Evolutionary conservation across 1,140 invertebrate genomes (phyloP), one percentile per base, ranked within the genome.

Genomic region (Doryteuthis pealeii): DNA sequence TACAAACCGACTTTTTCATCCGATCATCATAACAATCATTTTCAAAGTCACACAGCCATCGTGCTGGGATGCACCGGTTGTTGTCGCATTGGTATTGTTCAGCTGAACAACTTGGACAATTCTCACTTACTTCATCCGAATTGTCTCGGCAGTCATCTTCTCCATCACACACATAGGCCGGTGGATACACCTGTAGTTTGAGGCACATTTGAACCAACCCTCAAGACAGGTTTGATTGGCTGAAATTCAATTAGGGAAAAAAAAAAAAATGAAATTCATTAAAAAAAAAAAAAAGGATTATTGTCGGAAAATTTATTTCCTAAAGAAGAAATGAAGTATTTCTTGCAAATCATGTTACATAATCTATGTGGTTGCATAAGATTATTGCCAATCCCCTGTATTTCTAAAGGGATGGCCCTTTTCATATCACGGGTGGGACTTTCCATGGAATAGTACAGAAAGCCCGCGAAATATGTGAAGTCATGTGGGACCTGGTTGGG

Each of bases 91-190:
- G 93, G 87, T 96, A 98, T 79, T 98, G 96, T 54, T 94, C 95
- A 10, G 93, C 92, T 0, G 91, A 80, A 82, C 97, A 99, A 68
- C 92, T 91, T 0, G 95, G 95, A 87, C 97, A 98, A 35, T 83
- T 84, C 31, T 85, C 85, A 28, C 85, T 74, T 84, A 95, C 92
- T 88, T 99, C 98, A 87, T 99, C 98, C 82, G 96, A 95, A 84
- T 96, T 95, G 86, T 99, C 97, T 84, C 97, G 97, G 86, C 97
- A 99, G 87, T 99, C 97, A 84, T 98, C 95, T 83, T 97, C 95
- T 87, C 89, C 90, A 87, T 98, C 97, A 83, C 95, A 98, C 1
- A 96, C 92, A 93, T 94, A 96, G 94, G 95, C 82, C 95, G 93
- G 0, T 97, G 96, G 72, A 99, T 98, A 85, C 97, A 99, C 81